A percentile compares a stretch with the other conserved stretches of the same genome.
Evolutionary conservation across 2,888 invertebrate species (phyloP).

Genomic region (Mimas tiliae): DNA sequence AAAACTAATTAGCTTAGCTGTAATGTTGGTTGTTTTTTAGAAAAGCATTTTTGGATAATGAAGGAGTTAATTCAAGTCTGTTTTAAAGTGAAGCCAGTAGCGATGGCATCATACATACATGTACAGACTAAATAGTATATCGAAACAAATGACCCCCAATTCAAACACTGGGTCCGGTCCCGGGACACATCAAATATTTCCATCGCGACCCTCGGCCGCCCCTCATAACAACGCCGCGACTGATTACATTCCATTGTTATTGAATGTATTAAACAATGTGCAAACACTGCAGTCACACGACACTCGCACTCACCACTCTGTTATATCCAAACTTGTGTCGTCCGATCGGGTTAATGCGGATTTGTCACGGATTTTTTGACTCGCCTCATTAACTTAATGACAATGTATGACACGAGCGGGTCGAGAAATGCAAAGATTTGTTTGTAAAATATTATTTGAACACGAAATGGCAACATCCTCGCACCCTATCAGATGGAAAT

Average conservation of each 20-base stretch:
- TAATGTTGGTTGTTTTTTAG: no score
- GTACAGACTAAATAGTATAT: no score
- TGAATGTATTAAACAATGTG: constrained; percentile 65
- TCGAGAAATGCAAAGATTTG: not conserved
- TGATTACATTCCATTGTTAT: constrained; percentile 78
- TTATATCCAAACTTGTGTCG: constrained; percentile 19
- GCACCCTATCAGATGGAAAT: not conserved
- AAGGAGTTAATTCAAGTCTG: no score
- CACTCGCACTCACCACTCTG: constrained; percentile 3
- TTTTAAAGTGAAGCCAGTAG: no score
- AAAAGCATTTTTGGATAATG: no score
- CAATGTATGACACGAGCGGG: not conserved
- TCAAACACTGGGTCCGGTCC: not conserved
- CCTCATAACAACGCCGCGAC: constrained; percentile 64
- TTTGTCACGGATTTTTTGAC: not conserved
- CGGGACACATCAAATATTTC: constrained; percentile 59
- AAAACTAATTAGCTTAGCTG: no score
- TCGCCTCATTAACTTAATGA: constrained; percentile 5
- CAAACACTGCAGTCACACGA: constrained; percentile 58
- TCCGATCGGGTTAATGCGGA: constrained; percentile 17
- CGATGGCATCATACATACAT: no score
- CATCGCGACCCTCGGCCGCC: constrained; percentile 65
- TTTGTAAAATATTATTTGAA: no score
- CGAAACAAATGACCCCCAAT: not conserved
- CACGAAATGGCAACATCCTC: no score